These are phyloP conservation scores for Drosophila rellima DNA, from an alignment of 2,888 invertebrate genomes.

Conservation along the genomic window DNA sequence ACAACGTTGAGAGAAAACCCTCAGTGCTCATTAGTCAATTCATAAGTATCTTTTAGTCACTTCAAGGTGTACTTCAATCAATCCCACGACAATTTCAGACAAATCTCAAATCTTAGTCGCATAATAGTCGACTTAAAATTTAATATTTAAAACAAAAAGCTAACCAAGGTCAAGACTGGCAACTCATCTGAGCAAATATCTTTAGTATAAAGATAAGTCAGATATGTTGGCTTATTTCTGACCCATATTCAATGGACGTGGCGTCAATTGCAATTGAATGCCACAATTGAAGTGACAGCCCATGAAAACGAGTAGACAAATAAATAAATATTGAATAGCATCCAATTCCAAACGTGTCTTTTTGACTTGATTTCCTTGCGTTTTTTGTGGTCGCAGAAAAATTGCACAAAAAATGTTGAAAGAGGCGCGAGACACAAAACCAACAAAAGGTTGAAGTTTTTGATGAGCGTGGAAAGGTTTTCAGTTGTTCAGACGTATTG, in stretches of 20 bases:
- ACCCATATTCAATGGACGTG: slow-evolving; percentile 61
- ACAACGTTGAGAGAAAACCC: slow-evolving; percentile 10
- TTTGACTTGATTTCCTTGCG: slow-evolving; percentile 23
- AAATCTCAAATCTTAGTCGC: slow-evolving; percentile 16
- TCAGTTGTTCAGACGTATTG: slow-evolving; percentile 29
- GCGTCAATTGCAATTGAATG: slow-evolving; percentile 71
- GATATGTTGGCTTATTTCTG: slow-evolving; percentile 43
- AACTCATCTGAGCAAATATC: slow-evolving; percentile 52
- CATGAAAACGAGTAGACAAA: slow-evolving; percentile 72
- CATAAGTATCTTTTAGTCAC: slow-evolving; percentile 7
- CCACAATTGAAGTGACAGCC: slow-evolving; percentile 71
- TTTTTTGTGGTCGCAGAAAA: slow-evolving; percentile 40
- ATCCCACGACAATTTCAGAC: slow-evolving; percentile 14
- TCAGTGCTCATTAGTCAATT: background rate
- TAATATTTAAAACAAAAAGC: slow-evolving; percentile 22
- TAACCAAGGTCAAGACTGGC: slow-evolving; percentile 55
- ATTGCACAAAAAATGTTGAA: slow-evolving; percentile 57
- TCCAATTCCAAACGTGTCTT: slow-evolving; percentile 44
- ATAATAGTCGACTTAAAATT: slow-evolving; percentile 34
- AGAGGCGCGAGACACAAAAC: slow-evolving; percentile 35
- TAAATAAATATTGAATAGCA: slow-evolving; percentile 60
- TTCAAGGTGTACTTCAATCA: slow-evolving; percentile 17
- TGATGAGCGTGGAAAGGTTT: slow-evolving; percentile 61
- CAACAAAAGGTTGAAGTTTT: slow-evolving; percentile 40
- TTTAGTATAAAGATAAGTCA: slow-evolving; percentile 25